Percentiles rank a stretch among this genome's conserved stretches.
Conservation (phyloP, 2,888 invertebrate genomes). For the Drosophila meridionalis region DNA sequence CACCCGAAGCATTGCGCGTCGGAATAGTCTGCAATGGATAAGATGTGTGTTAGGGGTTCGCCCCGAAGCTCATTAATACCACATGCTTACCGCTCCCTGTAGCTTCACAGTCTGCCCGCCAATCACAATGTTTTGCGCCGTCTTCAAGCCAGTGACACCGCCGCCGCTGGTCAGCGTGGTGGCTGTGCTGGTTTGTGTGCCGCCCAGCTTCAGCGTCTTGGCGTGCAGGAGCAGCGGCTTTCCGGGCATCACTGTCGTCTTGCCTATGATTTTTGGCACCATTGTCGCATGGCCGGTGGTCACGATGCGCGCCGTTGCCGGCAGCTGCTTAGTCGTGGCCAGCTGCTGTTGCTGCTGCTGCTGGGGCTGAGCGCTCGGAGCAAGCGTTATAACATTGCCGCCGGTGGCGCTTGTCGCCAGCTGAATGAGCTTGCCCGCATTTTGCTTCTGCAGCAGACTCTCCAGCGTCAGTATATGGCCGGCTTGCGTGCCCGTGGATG, state of each 20-base stretch:
- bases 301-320: slow-evolving; percentile 62
- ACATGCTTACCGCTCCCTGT: slow-evolving; percentile 80
- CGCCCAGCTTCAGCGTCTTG: slow-evolving; percentile 60
- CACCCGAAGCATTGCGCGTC: slow-evolving; percentile 44
- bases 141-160: slow-evolving; percentile 69
- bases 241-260: slow-evolving; percentile 72
- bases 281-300: slow-evolving; percentile 78
- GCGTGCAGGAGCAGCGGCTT: slow-evolving; percentile 68
- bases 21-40: slow-evolving; percentile 51
- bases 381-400: slow-evolving; percentile 60
- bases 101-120: slow-evolving; percentile 84
- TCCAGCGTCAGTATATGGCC: slow-evolving; percentile 84
- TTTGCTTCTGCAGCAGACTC: slow-evolving; percentile 81
- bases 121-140: slow-evolving; percentile 83
- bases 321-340: slow-evolving; percentile 33
- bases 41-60: neutral
- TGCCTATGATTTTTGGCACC: slow-evolving; percentile 85
- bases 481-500: slow-evolving; percentile 86
- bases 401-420: slow-evolving; percentile 80
- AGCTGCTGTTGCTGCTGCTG: slow-evolving; percentile 52
- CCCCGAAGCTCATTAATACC: neutral
- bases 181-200: slow-evolving; percentile 81
- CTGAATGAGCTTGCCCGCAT: slow-evolving; percentile 83
- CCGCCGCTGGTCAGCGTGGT: slow-evolving; percentile 78
- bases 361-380: slow-evolving; percentile 38